phyloP scores from a whole-genome alignment of 1,140 invertebrate genomes.

The Cydia amplana region DNA sequence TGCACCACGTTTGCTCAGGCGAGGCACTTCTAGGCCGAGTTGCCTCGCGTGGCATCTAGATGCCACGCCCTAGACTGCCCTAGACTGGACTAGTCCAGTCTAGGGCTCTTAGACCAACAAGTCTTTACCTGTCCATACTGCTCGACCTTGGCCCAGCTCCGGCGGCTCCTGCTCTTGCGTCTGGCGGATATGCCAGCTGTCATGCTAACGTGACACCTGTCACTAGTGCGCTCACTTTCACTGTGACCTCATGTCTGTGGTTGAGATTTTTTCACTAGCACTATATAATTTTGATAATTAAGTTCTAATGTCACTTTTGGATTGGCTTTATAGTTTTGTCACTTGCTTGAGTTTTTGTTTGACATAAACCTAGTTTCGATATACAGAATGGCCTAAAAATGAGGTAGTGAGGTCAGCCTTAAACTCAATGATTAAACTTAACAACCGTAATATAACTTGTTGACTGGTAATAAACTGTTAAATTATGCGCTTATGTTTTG shows the following conservation, averaged over 20 bases:
- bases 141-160: slow-evolving; percentile 66
- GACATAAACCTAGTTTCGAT: not conserved
- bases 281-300: not conserved
- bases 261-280: not conserved
- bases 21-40: no score
- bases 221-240: not conserved
- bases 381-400: no score
- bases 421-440: no score
- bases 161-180: slow-evolving; percentile 53
- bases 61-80: no score
- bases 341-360: not conserved
- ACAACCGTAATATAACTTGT: no score
- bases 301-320: slow-evolving; percentile 5
- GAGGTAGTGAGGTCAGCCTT: no score
- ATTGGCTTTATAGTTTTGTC: not conserved
- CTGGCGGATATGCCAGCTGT: slow-evolving; percentile 65
- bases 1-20: no score
- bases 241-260: not conserved
- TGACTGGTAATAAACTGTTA: no score
- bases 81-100: no score
- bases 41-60: not conserved
- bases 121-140: slow-evolving; percentile 56
- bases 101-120: not conserved
- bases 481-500: no score
- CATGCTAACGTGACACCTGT: slow-evolving; percentile 42